These are phyloP conservation scores for Illadopsis cleaveri DNA, from an alignment of 2,113 vertebrate species.

Conservation along the genomic window DNA sequence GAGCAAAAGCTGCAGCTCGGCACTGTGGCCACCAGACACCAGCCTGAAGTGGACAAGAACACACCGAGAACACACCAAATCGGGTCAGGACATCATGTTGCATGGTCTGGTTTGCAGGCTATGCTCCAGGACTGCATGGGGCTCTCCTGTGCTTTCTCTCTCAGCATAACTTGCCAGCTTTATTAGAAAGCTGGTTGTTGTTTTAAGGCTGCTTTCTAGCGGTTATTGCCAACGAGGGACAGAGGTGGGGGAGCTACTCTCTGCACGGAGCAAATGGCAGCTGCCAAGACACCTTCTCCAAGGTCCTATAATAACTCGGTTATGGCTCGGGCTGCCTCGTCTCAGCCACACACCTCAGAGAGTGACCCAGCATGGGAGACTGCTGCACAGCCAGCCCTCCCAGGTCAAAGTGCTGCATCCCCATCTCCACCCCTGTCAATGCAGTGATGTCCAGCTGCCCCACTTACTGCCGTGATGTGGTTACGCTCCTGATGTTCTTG, in stretches of 20 bases:
- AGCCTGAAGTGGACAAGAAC: background rate
- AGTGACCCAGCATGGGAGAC: background rate
- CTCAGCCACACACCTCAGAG: background rate
- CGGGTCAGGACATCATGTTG: accelerated
- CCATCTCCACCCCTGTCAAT: background rate
- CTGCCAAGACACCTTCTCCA: slow-evolving; percentile 46
- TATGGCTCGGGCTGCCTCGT: background rate
- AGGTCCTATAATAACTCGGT: background rate
- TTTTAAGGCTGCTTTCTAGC: slow-evolving; percentile 25
- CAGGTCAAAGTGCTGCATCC: background rate
- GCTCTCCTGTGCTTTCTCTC: background rate
- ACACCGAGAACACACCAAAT: background rate
- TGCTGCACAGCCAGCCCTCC: background rate
- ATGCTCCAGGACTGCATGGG: background rate
- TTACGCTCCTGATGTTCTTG: accelerated
- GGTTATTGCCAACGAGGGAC: background rate
- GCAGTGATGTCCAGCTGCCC: background rate
- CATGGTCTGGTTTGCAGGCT: background rate
- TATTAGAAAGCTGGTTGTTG: slow-evolving; percentile 41
- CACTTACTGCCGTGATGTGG: background rate
- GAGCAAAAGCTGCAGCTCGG: background rate
- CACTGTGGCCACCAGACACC: accelerated
- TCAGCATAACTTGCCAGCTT: slow-evolving; percentile 16
- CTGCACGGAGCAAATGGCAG: background rate
- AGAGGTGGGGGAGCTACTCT: background rate